A percentile compares a stretch with the other conserved stretches of the same genome.
phyloP scores from a whole-genome alignment of 2,113 vertebrate species.

The Motacilla alba region DNA sequence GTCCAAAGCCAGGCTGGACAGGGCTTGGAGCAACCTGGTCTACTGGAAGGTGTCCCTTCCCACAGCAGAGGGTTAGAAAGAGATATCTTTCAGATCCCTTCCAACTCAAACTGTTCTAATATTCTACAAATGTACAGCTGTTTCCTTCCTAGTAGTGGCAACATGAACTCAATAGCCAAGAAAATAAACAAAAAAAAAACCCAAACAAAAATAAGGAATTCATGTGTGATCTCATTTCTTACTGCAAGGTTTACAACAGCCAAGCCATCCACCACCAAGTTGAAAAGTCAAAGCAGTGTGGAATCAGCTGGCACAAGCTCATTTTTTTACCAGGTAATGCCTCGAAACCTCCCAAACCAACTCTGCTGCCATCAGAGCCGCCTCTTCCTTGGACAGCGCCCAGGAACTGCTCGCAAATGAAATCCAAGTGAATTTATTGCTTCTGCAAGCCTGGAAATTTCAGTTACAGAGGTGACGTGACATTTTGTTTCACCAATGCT shows the following conservation, averaged over 20 bases:
- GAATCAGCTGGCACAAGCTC: neutral
- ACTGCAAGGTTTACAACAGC: neutral
- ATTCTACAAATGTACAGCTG: neutral
- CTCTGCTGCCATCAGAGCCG: neutral
- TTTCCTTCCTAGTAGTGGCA: neutral
- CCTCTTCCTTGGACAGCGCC: neutral
- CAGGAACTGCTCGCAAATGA: neutral
- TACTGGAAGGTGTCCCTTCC: neutral
- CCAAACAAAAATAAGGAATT: neutral
- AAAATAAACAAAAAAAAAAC: neutral
- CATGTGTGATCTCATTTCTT: neutral
- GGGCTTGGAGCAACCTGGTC: no score
- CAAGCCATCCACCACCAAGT: neutral
- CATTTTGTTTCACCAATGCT: neutral
- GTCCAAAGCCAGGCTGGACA: neutral
- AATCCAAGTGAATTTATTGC: neutral
- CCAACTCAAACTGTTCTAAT: neutral
- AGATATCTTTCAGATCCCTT: neutral
- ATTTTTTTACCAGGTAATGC: neutral
- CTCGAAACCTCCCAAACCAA: neutral
- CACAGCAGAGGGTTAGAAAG: rapidly evolving
- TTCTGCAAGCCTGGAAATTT: neutral
- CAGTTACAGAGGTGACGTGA: neutral
- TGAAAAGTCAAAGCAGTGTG: neutral
- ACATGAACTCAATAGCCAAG: neutral